These are phyloP conservation scores for Cryptotis parvus DNA, from an alignment of 2,113 vertebrate genomes.

Conservation along the genomic window DNA sequence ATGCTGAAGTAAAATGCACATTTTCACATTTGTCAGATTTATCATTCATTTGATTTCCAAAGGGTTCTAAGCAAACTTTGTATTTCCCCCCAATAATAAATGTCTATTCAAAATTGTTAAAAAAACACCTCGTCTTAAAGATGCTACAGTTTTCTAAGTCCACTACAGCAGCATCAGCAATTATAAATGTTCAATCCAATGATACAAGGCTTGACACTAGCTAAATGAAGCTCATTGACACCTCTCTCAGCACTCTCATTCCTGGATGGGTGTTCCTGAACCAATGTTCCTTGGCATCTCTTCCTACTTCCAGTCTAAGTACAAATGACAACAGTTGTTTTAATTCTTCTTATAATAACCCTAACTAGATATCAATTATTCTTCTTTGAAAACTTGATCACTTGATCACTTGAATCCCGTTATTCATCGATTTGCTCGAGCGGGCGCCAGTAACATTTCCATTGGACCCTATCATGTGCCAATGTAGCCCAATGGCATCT, in stretches of 20 bases:
- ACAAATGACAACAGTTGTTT: neutral
- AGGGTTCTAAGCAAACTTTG: neutral
- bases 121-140: neutral
- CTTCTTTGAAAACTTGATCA: conserved; percentile 46
- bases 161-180: neutral
- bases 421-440: too few relatives aligned
- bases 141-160: neutral
- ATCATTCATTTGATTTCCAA: neutral
- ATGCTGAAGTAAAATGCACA: neutral
- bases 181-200: neutral
- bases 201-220: neutral
- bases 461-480: too few relatives aligned
- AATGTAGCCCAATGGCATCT: too few relatives aligned
- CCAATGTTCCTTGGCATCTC: too few relatives aligned
- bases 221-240: neutral
- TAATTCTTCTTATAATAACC: neutral
- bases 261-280: too few relatives aligned
- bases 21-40: conserved; percentile 1
- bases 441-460: too few relatives aligned
- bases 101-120: neutral
- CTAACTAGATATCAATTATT: neutral
- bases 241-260: rapidly evolving
- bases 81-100: neutral
- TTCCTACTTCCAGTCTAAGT: neutral
- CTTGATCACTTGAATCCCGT: too few relatives aligned